These are phyloP conservation scores for Phodopus roborovskii DNA, from an alignment of 2,113 vertebrate genomes.

Conservation along the genomic window DNA sequence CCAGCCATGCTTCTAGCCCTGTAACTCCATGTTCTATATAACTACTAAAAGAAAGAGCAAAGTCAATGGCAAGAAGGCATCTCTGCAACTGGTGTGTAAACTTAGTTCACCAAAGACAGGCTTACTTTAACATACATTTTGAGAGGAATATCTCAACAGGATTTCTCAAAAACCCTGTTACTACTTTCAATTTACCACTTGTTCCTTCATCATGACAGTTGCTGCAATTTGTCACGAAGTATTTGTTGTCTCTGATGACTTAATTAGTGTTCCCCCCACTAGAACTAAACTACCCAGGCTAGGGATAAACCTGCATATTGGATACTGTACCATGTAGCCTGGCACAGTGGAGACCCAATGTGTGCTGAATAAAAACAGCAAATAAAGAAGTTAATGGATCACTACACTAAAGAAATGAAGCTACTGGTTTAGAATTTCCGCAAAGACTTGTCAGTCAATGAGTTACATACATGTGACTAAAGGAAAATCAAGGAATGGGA, in stretches of 20 bases:
- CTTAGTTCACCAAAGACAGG: constrained; percentile 34
- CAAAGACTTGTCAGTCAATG: not conserved
- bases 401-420: constrained; percentile 42
- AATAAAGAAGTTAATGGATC: not conserved
- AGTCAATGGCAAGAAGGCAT: not conserved
- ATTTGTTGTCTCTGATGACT: not conserved
- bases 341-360: not conserved
- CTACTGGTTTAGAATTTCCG: not conserved
- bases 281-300: not conserved
- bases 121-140: constrained; percentile 39
- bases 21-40: not conserved
- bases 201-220: not conserved
- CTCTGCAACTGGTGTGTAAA: not conserved
- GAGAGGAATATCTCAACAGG: not conserved
- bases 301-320: not conserved
- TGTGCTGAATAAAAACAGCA: constrained; percentile 17
- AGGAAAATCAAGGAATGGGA: constrained; percentile 33
- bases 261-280: not conserved
- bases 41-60: not conserved
- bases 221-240: not conserved
- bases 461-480: not conserved
- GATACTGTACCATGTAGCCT: not conserved
- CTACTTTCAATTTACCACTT: not conserved
- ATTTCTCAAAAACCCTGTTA: constrained; percentile 40
- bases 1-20: not conserved